These are phyloP conservation scores for Troides oblongomaculatus DNA, from an alignment of 2,888 invertebrate species.

Conservation along the genomic window DNA sequence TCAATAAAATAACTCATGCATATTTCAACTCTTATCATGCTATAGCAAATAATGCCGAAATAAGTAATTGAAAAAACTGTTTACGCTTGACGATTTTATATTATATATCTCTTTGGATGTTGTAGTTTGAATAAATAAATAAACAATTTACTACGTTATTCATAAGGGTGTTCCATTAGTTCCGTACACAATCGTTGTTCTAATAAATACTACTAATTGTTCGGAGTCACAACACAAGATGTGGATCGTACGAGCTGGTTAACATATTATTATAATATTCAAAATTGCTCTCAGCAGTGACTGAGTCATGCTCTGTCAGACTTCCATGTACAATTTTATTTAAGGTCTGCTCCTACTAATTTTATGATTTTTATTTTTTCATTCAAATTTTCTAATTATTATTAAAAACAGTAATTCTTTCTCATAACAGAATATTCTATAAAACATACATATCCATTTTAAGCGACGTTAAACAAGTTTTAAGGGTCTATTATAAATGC, in stretches of 20 bases:
- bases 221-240: slow-evolving; percentile 50
- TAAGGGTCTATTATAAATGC: too few species aligned
- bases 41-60: too few species aligned
- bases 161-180: slow-evolving; percentile 32
- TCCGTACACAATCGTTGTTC: slow-evolving; percentile 57
- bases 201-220: slow-evolving; percentile 75
- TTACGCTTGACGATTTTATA: too few species aligned
- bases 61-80: too few species aligned
- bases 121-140: too few species aligned
- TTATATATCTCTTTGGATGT: too few species aligned
- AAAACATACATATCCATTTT: too few species aligned
- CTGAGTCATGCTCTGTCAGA: slow-evolving; percentile 73
- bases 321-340: slow-evolving; percentile 60
- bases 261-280: slow-evolving; percentile 78
- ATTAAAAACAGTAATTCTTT: background rate
- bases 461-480: too few species aligned
- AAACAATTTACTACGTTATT: slow-evolving; percentile 26
- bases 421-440: background rate
- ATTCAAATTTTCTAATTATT: background rate
- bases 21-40: too few species aligned
- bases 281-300: slow-evolving; percentile 65
- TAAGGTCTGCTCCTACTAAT: slow-evolving; percentile 46
- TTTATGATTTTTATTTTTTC: background rate
- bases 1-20: too few species aligned
- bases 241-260: slow-evolving; percentile 60